A percentile compares a stretch with the other conserved stretches of the same genome.
Conservation (phyloP, 2,797 vertebrate species). For the Danio choprae region DNA sequence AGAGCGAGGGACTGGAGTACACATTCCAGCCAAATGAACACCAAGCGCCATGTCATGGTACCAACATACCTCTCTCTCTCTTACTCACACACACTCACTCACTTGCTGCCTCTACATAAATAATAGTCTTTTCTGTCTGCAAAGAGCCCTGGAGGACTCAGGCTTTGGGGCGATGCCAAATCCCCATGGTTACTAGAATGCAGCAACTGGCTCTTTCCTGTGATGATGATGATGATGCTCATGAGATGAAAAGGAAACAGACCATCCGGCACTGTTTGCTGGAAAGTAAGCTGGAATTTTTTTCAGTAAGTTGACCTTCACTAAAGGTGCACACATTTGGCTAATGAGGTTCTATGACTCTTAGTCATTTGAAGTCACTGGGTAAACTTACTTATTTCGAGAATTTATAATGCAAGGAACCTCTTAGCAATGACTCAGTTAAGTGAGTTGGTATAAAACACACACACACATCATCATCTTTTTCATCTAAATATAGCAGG, state of each 20-base stretch:
- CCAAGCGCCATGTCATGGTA: conserved; percentile 66
- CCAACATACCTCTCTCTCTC: conserved; percentile 29
- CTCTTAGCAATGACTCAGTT: neutral
- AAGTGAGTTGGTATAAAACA: conserved; percentile 1
- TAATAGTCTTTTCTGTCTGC: conserved; percentile 71
- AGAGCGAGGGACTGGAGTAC: conserved; percentile 49
- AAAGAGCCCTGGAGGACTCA: conserved; percentile 61
- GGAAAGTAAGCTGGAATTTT: conserved; percentile 43
- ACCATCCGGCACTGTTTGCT: conserved; percentile 55
- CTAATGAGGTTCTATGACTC: neutral
- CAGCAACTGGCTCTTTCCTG: conserved; percentile 68
- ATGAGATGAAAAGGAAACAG: conserved; percentile 58
- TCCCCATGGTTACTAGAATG: conserved; percentile 75
- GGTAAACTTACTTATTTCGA: neutral
- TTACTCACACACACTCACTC: neutral
- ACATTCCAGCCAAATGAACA: conserved; percentile 72
- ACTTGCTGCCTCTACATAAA: conserved; percentile 56
- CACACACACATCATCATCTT: neutral
- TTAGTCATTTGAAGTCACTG: neutral
- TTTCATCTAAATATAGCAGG: neutral
- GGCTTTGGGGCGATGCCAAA: conserved; percentile 71
- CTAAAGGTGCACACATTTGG: neutral
- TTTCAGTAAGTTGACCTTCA: conserved; percentile 50
- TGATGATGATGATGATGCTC: conserved; percentile 49
- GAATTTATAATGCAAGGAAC: too few relatives aligned